Conservation (phyloP, 2,113 vertebrate species). For the Dromaius novaehollandiae region DNA sequence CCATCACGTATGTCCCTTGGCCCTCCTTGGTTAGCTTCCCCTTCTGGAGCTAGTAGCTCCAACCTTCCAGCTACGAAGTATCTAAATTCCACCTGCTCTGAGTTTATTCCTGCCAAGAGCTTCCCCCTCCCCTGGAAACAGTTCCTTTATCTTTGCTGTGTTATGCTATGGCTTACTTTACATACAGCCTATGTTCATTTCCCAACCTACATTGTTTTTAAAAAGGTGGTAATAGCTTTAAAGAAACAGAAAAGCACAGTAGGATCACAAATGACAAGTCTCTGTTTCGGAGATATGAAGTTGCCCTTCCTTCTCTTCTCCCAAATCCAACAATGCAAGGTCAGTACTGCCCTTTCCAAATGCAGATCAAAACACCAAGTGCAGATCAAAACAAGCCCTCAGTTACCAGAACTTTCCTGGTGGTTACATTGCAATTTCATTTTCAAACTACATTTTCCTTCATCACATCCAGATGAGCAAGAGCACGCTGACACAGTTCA, state of each 20-base stretch:
- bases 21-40: neutral
- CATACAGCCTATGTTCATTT: rapidly evolving
- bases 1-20: neutral
- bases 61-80: neutral
- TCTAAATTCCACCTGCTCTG: neutral
- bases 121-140: neutral
- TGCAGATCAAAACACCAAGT: neutral
- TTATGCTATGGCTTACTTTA: neutral
- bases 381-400: neutral
- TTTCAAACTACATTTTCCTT: neutral
- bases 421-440: neutral
- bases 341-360: neutral
- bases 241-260: neutral
- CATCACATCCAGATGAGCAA: neutral
- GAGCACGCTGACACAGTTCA: conserved; percentile 22
- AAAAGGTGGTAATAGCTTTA: neutral
- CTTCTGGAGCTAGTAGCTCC: neutral
- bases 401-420: neutral
- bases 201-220: neutral
- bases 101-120: neutral
- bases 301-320: neutral
- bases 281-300: neutral
- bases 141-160: neutral
- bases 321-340: neutral
- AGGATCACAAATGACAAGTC: neutral